Evolutionary conservation across 1,140 invertebrate genomes (phyloP).

Genomic region (Stegodyphus dumicola): DNA sequence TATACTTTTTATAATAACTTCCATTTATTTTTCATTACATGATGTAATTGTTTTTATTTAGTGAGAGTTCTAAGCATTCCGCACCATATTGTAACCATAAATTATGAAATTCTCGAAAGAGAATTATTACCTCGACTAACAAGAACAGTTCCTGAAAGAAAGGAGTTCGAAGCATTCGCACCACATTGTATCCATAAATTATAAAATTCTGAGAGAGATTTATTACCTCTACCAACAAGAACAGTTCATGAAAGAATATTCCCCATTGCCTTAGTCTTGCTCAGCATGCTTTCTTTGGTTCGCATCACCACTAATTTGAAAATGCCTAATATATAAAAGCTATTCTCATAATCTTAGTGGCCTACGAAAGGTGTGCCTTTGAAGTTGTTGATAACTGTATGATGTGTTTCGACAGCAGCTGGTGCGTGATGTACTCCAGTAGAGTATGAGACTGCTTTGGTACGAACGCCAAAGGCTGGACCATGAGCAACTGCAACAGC

Average conservation of each 20-base stretch:
- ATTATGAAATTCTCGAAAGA: not conserved
- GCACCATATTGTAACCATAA: not conserved
- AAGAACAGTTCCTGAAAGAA: not conserved
- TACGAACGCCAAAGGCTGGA: not conserved
- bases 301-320: not conserved
- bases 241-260: not conserved
- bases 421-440: slow-evolving; percentile 16
- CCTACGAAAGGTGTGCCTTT: slow-evolving; percentile 44
- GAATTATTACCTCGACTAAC: not conserved
- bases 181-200: not conserved
- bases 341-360: slow-evolving; percentile 11
- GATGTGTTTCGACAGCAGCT: not conserved
- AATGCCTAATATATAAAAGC: not conserved
- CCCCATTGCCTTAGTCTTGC: not conserved
- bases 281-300: not conserved
- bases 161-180: too few species aligned
- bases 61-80: too few species aligned
- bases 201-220: not conserved
- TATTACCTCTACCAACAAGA: not conserved
- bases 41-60: too few species aligned
- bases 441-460: not conserved
- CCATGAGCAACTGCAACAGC: slow-evolving; percentile 34
- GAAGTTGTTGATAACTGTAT: slow-evolving; percentile 38
- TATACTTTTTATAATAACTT: too few species aligned
- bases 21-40: too few species aligned